phyloP scores from a whole-genome alignment of 2,797 vertebrate species.

The Oreochromis mossambicus region DNA sequence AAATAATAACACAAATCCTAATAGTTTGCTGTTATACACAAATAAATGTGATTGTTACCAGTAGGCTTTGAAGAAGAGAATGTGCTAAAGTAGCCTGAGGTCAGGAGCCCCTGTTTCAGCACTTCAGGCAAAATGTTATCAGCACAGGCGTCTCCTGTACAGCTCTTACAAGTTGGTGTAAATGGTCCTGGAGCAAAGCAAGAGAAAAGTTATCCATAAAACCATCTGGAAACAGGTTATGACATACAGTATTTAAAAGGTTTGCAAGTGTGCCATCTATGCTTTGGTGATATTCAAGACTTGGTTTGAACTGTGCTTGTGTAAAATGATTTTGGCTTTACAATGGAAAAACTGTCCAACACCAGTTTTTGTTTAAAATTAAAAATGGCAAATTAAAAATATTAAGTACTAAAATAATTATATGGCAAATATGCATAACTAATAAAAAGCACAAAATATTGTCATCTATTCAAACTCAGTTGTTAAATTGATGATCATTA shows the following conservation, averaged over 20 bases:
- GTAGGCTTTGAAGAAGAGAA: slow-evolving; percentile 54
- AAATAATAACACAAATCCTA: background rate
- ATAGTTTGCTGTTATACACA: background rate
- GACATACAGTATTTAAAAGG: background rate
- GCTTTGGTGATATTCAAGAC: background rate
- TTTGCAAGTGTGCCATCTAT: background rate
- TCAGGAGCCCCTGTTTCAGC: slow-evolving; percentile 52
- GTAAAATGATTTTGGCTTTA: background rate
- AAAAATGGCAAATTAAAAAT: background rate
- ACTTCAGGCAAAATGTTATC: slow-evolving; percentile 65
- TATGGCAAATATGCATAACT: background rate
- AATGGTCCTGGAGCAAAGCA: slow-evolving; percentile 22
- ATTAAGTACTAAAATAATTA: background rate
- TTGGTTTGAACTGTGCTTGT: background rate
- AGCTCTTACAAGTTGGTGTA: slow-evolving; percentile 66
- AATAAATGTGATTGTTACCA: slow-evolving; percentile 39
- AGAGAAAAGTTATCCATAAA: background rate
- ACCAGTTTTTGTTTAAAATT: background rate
- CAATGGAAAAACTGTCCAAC: background rate
- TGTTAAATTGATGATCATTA: background rate
- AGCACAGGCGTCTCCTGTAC: slow-evolving; percentile 34
- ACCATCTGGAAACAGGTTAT: background rate
- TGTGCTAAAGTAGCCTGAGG: slow-evolving; percentile 69
- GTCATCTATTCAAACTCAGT: background rate
- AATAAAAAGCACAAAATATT: background rate